Evolutionary conservation across 2,888 invertebrate species (phyloP).

Genomic region (Rhopalosiphum nymphaeae): DNA sequence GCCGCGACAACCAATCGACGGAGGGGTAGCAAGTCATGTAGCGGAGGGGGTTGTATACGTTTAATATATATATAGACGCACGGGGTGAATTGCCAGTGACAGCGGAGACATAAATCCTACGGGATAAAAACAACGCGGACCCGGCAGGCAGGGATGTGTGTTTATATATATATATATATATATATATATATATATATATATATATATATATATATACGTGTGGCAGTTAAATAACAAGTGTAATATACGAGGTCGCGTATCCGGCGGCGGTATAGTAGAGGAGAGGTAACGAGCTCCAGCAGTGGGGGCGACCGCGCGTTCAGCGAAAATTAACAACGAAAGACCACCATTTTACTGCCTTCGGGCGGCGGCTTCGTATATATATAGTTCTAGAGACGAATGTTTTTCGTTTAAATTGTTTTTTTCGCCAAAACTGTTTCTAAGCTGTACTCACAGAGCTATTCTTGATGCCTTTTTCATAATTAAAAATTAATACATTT

Average conservation of each 20-base stretch:
- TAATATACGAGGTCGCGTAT: slow-evolving; percentile 54
- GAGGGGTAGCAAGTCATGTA: not conserved
- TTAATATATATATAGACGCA: not conserved
- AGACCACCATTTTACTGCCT: slow-evolving; percentile 54
- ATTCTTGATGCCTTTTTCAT: not conserved
- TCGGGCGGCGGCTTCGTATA: not conserved
- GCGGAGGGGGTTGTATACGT: not conserved
- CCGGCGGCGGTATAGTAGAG: slow-evolving; percentile 30
- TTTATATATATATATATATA: not conserved
- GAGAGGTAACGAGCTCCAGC: not conserved
- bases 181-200: too few relatives aligned
- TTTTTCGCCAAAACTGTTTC: slow-evolving; percentile 9
- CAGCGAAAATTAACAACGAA: slow-evolving; percentile 57
- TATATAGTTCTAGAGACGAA: not conserved
- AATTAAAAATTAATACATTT: not conserved
- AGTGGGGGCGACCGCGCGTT: not conserved
- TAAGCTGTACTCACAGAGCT: not conserved
- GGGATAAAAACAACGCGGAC: slow-evolving; percentile 62
- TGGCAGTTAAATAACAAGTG: slow-evolving; percentile 54
- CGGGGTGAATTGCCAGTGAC: slow-evolving; percentile 59
- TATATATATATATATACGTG: not conserved
- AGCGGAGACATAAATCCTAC: slow-evolving; percentile 60
- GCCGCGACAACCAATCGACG: slow-evolving; percentile 44
- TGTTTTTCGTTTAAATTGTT: slow-evolving; percentile 39
- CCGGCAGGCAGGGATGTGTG: not conserved